Evolutionary conservation across 2,797 vertebrate genomes (phyloP).

Genomic region (Phrynocephalus forsythii): DNA sequence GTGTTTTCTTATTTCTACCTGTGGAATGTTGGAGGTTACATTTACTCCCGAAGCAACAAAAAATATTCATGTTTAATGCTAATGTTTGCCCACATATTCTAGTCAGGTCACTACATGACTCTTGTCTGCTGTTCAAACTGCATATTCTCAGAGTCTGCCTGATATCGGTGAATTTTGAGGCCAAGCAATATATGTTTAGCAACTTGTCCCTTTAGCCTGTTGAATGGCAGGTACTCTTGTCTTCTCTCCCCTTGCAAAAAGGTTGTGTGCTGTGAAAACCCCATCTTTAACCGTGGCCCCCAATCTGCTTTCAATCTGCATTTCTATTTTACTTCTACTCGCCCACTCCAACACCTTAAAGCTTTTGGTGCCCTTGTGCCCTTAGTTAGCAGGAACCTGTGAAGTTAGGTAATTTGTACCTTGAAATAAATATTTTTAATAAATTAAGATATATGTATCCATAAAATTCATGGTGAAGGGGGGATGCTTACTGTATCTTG

Average conservation of each 20-base stretch:
- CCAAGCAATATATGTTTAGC: neutral
- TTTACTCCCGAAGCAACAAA: neutral
- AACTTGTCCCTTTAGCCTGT: neutral
- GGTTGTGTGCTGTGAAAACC: constrained; percentile 19
- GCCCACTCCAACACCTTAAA: neutral
- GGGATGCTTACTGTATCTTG: constrained; percentile 1
- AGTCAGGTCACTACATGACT: neutral
- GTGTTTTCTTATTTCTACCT: neutral
- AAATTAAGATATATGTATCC: constrained; percentile 42
- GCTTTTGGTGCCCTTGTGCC: constrained; percentile 42
- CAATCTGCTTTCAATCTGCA: neutral
- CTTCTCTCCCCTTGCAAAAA: neutral
- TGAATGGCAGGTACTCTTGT: neutral
- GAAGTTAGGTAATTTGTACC: constrained; percentile 14
- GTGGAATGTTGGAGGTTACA: neutral
- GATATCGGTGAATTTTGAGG: neutral
- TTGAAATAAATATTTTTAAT: constrained; percentile 52
- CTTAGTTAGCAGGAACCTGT: constrained; percentile 31
- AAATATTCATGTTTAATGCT: neutral
- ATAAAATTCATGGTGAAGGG: neutral
- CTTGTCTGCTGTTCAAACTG: neutral
- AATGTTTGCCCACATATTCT: neutral
- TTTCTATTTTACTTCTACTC: neutral
- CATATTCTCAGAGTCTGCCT: neutral
- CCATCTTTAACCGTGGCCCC: constrained; percentile 3